Conservation (phyloP, 2,113 vertebrate genomes). For the Anarhynchus alexandrinus region DNA sequence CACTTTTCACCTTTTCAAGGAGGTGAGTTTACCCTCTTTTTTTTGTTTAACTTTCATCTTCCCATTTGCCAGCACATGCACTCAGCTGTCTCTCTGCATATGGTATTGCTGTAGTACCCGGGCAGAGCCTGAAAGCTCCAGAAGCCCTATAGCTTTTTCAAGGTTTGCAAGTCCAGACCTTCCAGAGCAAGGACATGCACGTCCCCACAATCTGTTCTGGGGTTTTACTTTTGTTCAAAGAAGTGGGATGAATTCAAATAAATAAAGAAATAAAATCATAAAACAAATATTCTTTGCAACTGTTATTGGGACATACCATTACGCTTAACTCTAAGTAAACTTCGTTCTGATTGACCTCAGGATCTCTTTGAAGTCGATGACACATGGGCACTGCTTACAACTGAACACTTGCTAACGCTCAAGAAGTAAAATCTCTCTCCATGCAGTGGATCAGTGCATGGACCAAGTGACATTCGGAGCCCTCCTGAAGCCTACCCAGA, state of each 20-base stretch:
- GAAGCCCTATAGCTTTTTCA: not conserved
- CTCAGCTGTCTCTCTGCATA: not conserved
- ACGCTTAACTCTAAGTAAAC: not conserved
- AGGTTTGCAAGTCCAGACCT: not conserved
- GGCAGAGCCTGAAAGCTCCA: not conserved
- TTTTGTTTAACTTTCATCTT: not conserved
- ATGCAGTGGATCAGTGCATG: not conserved
- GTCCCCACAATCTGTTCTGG: not conserved
- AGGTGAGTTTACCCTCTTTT: not conserved
- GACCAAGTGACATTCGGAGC: not conserved
- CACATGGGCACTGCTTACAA: not conserved
- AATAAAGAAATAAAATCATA: not conserved
- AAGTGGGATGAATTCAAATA: not conserved
- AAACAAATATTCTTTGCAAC: not conserved
- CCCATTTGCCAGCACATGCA: not conserved
- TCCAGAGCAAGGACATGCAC: not conserved
- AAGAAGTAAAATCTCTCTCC: not conserved
- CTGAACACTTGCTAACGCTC: not conserved
- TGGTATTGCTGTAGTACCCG: accelerated
- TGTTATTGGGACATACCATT: not conserved
- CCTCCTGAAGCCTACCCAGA: not conserved
- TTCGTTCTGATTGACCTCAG: not conserved
- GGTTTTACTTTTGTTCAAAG: not conserved
- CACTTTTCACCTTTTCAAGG: not conserved
- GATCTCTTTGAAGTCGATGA: not conserved